Base-by-base conservation (phyloP, 1,140 invertebrate species). In the Macrosteles quadrilineatus region DNA sequence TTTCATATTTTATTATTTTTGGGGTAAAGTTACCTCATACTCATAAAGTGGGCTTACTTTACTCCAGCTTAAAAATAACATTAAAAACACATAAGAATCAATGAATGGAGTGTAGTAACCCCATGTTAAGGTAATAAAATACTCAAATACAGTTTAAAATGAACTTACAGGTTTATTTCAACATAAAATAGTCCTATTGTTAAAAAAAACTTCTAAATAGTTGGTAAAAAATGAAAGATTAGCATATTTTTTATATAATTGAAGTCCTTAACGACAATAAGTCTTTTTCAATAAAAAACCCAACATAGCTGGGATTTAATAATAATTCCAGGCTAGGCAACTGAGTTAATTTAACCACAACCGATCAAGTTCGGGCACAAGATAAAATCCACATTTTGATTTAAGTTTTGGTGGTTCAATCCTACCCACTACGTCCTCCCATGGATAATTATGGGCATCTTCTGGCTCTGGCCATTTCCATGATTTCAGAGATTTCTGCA, bases 121-220 rank as follows among this genome's bases (percentile, higher is more conserved):
- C 36, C 17, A 17, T 40, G 6, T 40, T 9, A 40, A 40, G 36
- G 36, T 40, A 17, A 40, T 40, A 40, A 40, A 40, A 40, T 40
- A 40, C 36, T 40, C 36, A 6, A 40, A 40, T 17, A 6, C 17
- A 40, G 36, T 40, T 40, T 17, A 9, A 40, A 40, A 40, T 40
- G n/a, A 40, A 40, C 36, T 21, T 62, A 62, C 17, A 62, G 23
- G n/a, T 62, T 62, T 29, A 62, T 62, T 62, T 62, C 19, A 62
- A 62, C 57, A 62, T 62, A 19, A 62, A 21, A 62, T 25, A 30
- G 14, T 9, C 6, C 6, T 9, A 9, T 9, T 40, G 6, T 40
- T 6, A 9, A 9, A 40, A 40, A 40, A 9, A 40, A 40, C 17
- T 40, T 40, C 6, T 40, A n/a, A n/a, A n/a, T n/a, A n/a, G 36